Percentiles rank a stretch among this genome's conserved stretches.
Conservation (phyloP, 53 echinoderm and acorn worm species). For the Stichopus horrens region DNA sequence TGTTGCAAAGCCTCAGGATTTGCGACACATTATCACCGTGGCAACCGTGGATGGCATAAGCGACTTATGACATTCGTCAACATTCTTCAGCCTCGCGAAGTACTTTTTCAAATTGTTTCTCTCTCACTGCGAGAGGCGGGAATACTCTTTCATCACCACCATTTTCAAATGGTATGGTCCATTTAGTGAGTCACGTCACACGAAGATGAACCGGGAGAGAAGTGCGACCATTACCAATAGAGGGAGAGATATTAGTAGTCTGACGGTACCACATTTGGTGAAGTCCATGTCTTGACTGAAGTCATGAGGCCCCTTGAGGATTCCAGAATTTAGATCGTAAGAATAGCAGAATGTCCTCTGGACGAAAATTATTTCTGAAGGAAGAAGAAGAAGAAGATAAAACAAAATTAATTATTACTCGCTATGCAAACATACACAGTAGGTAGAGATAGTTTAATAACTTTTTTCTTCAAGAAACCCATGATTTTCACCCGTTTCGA, state of each 20-base stretch:
- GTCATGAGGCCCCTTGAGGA: background rate
- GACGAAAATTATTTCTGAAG: slow-evolving; percentile 21
- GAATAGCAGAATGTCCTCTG: slow-evolving; percentile 1
- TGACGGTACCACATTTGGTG: slow-evolving; percentile 10
- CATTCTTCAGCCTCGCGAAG: too few relatives aligned
- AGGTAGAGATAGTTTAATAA: too few relatives aligned
- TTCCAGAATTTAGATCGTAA: background rate
- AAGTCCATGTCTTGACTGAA: slow-evolving; percentile 36
- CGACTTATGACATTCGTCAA: too few relatives aligned
- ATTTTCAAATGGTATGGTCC: background rate
- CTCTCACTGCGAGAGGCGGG: too few relatives aligned
- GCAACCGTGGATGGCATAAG: too few relatives aligned
- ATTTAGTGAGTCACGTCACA: background rate
- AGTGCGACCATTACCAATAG: background rate
- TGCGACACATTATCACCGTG: too few relatives aligned
- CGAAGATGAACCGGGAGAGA: background rate
- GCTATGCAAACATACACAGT: background rate
- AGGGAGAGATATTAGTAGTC: slow-evolving; percentile 7
- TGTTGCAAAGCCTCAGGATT: too few relatives aligned
- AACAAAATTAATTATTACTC: background rate
- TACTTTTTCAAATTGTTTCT: too few relatives aligned
- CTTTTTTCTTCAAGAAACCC: too few relatives aligned
- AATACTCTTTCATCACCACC: background rate
- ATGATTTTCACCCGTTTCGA: too few relatives aligned
- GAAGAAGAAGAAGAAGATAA: background rate